Conservation (phyloP, 53 echinoderm and acorn worm genomes). For the Crossaster papposus region DNA sequence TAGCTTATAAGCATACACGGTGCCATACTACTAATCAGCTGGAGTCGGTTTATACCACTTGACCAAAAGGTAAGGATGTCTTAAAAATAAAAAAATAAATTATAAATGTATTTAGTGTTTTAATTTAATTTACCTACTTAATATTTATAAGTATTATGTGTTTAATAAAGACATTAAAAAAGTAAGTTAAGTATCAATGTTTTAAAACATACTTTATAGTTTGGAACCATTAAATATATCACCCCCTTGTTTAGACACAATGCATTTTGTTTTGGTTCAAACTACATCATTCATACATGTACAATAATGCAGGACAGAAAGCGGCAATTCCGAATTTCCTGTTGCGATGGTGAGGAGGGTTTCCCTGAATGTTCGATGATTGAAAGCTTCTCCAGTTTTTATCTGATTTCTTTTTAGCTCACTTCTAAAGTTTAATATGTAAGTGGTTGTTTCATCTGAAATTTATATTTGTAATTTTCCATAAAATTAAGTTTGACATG, state of each 20-base stretch:
- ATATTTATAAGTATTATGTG: not conserved
- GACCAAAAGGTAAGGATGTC: not conserved
- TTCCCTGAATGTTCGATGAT: not conserved
- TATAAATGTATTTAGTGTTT: not conserved
- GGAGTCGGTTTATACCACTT: constrained; percentile 33
- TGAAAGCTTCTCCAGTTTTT: not conserved
- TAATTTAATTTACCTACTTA: too few species aligned
- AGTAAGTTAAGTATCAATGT: not conserved
- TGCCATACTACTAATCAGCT: constrained; percentile 47
- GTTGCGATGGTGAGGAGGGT: not conserved
- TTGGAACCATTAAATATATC: not conserved
- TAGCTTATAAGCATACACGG: not conserved
- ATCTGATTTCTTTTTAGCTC: too few species aligned
- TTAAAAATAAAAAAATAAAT: not conserved
- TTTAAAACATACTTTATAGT: not conserved
- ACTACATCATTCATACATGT: too few species aligned
- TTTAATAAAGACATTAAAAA: not conserved
- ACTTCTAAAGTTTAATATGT: not conserved
- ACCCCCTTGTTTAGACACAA: not conserved
- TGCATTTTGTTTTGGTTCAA: constrained; percentile 57
- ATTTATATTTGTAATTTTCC: not conserved
- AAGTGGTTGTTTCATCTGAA: not conserved
- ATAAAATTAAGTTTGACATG: not conserved
- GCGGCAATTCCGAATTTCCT: constrained; percentile 45
- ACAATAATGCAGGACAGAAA: not conserved